phyloP scores from a whole-genome alignment of 2,888 invertebrate species.

The Ormyrus pomaceus region DNA sequence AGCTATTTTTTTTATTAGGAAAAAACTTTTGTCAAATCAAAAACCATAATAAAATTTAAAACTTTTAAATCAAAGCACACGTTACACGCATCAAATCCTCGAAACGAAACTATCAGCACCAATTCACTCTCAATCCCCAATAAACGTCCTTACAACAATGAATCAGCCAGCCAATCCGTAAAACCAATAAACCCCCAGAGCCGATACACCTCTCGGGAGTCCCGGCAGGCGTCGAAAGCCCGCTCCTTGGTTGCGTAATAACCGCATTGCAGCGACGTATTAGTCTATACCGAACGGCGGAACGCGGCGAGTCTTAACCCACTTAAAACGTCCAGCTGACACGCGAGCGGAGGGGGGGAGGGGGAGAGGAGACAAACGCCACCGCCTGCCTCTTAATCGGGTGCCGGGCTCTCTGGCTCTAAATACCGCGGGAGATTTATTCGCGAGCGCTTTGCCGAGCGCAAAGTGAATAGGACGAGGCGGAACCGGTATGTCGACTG shows the following conservation, averaged over 20 bases:
- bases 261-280: constrained; percentile 50
- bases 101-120: too few relatives aligned
- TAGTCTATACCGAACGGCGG: constrained; percentile 7
- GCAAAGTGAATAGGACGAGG: not conserved
- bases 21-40: too few relatives aligned
- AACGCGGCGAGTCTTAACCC: constrained; percentile 43
- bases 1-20: too few relatives aligned
- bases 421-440: constrained; percentile 28
- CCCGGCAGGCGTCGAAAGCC: too few relatives aligned
- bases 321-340: constrained; percentile 44
- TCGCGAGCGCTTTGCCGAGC: not conserved
- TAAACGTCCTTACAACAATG: not conserved
- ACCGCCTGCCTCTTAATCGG: not conserved
- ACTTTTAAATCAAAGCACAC: too few relatives aligned
- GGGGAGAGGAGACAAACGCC: not conserved
- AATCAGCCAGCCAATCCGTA: too few relatives aligned
- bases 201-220: too few relatives aligned
- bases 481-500: constrained; percentile 9
- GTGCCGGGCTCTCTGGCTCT: not conserved
- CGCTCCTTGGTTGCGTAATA: constrained; percentile 37
- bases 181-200: too few relatives aligned
- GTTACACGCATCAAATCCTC: too few relatives aligned
- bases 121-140: not conserved
- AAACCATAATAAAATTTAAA: too few relatives aligned
- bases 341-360: constrained; percentile 20